Evolutionary conservation across 2,113 vertebrate species (phyloP).

Genomic region (Myotis lucifugus): DNA sequence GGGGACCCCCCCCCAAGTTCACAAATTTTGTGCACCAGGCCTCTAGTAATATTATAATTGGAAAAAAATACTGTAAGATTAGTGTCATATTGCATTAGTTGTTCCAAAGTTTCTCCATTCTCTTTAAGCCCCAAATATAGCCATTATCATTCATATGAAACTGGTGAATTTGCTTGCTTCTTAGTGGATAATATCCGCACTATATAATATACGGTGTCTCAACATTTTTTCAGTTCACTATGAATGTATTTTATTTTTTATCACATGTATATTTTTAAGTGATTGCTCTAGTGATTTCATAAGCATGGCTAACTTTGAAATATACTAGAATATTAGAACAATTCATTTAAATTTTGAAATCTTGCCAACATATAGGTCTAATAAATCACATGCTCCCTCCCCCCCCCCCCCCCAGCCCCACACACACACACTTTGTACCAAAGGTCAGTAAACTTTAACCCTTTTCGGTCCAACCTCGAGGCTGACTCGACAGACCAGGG

Average conservation of each 20-base stretch:
- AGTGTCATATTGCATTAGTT: neutral
- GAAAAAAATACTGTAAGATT: neutral
- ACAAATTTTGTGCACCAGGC: no score
- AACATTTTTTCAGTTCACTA: neutral
- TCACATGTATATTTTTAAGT: neutral
- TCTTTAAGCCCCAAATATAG: neutral
- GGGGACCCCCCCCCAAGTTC: fast-evolving
- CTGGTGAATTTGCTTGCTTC: neutral
- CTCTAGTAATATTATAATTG: neutral
- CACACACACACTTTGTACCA: no score
- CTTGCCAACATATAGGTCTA: neutral
- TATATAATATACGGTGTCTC: neutral
- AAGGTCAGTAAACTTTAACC: no score
- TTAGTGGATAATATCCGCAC: neutral
- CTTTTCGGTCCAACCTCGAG: no score
- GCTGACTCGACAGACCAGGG: no score
- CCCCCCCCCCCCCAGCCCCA: no score
- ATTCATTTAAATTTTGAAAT: neutral
- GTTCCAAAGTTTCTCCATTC: neutral
- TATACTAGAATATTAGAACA: neutral
- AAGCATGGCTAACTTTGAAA: neutral
- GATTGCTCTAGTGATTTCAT: neutral
- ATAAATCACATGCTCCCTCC: neutral
- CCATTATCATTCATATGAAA: neutral
- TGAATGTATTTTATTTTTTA: neutral